phyloP scores from a whole-genome alignment of 2,888 invertebrate species.

The Archaeoteleia sp. region DNA sequence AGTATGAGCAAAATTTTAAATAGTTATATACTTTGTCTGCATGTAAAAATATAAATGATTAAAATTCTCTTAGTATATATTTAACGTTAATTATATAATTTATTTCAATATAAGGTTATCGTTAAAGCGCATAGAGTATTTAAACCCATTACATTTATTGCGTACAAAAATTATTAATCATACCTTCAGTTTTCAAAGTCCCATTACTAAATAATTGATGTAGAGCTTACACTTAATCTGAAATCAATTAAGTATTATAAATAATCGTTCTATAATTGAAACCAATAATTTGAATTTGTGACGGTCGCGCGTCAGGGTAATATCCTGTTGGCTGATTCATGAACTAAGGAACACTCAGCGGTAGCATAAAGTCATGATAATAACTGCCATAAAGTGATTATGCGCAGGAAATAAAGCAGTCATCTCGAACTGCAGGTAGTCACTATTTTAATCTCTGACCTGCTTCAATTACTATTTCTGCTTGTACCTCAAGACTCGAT shows the following conservation, averaged over 20 bases:
- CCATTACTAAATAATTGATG: no score
- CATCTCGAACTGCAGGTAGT: conserved; percentile 29
- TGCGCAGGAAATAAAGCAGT: conserved; percentile 25
- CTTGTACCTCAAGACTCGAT: conserved; percentile 20
- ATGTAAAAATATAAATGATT: no score
- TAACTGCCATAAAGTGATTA: conserved; percentile 24
- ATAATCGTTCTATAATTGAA: conserved; percentile 3
- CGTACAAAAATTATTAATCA: no score
- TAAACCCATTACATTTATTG: no score
- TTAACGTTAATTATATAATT: no score
- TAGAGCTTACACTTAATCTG: no score
- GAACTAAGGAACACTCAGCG: conserved; percentile 10
- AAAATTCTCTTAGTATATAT: no score
- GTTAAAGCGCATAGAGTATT: no score
- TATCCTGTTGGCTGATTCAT: conserved; percentile 18
- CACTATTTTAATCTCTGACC: conserved; percentile 37
- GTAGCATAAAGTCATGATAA: conserved; percentile 22
- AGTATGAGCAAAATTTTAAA: no score
- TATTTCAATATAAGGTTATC: no score
- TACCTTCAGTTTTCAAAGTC: no score
- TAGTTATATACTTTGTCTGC: no score
- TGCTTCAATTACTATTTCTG: conserved; percentile 36
- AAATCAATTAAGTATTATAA: conserved; percentile 2
- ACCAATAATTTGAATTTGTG: conserved; percentile 18
- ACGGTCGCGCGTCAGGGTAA: conserved; percentile 10